phyloP scores from a whole-genome alignment of 2,888 invertebrate species.

The Campaea margaritaria region DNA sequence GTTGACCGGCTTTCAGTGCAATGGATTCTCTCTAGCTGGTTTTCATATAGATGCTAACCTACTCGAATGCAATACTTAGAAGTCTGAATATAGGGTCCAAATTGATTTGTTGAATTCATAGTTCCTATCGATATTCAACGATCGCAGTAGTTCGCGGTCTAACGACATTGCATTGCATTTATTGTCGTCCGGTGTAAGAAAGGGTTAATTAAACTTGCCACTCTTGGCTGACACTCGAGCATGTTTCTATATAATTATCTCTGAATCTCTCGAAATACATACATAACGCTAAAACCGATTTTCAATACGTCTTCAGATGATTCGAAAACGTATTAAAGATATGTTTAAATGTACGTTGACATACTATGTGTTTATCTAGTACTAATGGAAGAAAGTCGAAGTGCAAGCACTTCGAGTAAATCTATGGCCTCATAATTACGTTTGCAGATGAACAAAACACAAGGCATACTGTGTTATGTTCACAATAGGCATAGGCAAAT shows the following conservation, averaged over 20 bases:
- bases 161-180: conserved; percentile 63
- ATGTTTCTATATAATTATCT: not conserved
- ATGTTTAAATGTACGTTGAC: no score
- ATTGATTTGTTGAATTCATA: not conserved
- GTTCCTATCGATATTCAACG: conserved; percentile 16
- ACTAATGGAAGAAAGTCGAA: no score
- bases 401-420: no score
- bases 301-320: no score
- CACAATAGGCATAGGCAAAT: no score
- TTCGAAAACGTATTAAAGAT: no score
- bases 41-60: not conserved
- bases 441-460: no score
- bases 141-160: conserved; percentile 41
- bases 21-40: conserved; percentile 39
- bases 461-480: no score
- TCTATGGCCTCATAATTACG: no score
- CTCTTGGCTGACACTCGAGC: conserved; percentile 5
- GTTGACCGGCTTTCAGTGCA: conserved; percentile 45
- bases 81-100: conserved; percentile 8
- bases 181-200: conserved; percentile 46
- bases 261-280: not conserved
- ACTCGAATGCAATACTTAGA: conserved; percentile 1
- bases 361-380: no score
- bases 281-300: not conserved
- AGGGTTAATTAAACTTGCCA: conserved; percentile 20